Evolutionary conservation across 1,140 invertebrate species (phyloP).

Genomic region (Vanessa tameamea): DNA sequence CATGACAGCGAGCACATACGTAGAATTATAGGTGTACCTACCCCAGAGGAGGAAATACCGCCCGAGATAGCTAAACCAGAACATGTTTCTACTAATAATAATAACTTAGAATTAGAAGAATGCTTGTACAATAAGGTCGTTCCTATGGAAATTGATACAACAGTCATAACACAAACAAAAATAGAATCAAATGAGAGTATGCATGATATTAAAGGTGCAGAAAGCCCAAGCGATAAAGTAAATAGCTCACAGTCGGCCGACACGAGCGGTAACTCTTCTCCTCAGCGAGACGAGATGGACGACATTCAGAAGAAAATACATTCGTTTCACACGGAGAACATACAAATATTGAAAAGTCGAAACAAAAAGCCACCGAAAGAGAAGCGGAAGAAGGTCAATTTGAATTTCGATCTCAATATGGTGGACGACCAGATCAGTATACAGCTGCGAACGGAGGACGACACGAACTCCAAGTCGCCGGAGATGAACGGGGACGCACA

Average conservation of each 20-base stretch:
- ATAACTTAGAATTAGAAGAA: slow-evolving; percentile 64
- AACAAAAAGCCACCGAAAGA: slow-evolving; percentile 82
- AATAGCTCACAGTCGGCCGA: slow-evolving; percentile 74
- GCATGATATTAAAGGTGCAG: slow-evolving; percentile 58
- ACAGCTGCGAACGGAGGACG: slow-evolving; percentile 71
- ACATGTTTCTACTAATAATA: slow-evolving; percentile 60
- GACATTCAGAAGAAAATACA: slow-evolving; percentile 83
- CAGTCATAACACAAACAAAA: slow-evolving; percentile 62
- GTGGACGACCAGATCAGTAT: slow-evolving; percentile 80
- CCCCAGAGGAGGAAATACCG: slow-evolving; percentile 61
- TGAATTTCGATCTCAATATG: slow-evolving; percentile 79
- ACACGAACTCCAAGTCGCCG: slow-evolving; percentile 47
- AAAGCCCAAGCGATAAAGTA: slow-evolving; percentile 64
- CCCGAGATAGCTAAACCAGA: slow-evolving; percentile 59
- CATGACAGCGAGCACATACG: slow-evolving; percentile 70
- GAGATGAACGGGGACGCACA: slow-evolving; percentile 68
- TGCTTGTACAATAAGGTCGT: slow-evolving; percentile 63
- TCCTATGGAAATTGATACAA: slow-evolving; percentile 74
- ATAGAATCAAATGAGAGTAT: slow-evolving; percentile 62
- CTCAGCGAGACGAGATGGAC: slow-evolving; percentile 79
- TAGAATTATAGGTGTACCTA: slow-evolving; percentile 72
- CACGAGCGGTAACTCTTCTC: slow-evolving; percentile 77
- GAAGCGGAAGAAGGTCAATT: slow-evolving; percentile 79
- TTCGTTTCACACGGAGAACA: slow-evolving; percentile 82
- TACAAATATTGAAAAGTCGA: slow-evolving; percentile 81